phyloP scores from a whole-genome alignment of 2,888 invertebrate genomes.

The Polyploca ridens region DNA sequence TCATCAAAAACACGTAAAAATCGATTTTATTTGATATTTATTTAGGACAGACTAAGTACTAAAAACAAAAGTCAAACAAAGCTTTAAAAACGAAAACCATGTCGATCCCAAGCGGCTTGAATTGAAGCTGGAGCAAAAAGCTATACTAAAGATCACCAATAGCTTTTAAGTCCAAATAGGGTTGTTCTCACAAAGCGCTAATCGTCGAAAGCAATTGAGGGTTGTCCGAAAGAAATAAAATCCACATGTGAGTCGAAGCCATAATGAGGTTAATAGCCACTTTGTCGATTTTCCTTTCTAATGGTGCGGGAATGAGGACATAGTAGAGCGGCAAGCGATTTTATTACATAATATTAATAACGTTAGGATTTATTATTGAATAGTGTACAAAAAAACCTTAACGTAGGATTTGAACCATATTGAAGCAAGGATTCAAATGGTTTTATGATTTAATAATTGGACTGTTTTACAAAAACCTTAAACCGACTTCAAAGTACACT shows the following conservation, averaged over 20 bases:
- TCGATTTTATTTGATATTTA: too few species aligned
- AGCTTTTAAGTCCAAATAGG: not conserved
- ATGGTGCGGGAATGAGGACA: slow-evolving; percentile 2
- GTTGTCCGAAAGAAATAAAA: slow-evolving; percentile 52
- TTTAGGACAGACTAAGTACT: too few species aligned
- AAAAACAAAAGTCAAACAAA: not conserved
- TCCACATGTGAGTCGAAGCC: slow-evolving; percentile 52
- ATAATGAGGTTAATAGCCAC: slow-evolving; percentile 68
- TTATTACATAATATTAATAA: not conserved
- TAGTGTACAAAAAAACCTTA: too few species aligned
- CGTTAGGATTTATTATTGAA: too few species aligned
- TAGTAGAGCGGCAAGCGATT: slow-evolving; percentile 12
- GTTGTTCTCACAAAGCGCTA: slow-evolving; percentile 10
- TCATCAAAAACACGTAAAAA: too few species aligned
- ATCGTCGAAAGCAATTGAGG: slow-evolving; percentile 12
- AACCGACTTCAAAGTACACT: too few species aligned
- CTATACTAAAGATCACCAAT: not conserved
- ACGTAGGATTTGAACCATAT: too few species aligned
- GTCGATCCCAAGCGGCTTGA: not conserved
- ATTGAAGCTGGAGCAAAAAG: not conserved
- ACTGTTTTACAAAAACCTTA: too few species aligned
- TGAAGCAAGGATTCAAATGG: too few species aligned
- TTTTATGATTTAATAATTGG: too few species aligned
- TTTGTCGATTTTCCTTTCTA: slow-evolving; percentile 50
- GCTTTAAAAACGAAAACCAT: not conserved